A percentile compares a stretch with the other conserved stretches of the same genome.
Evolutionary conservation across 2,797 vertebrate genomes (phyloP).

Genomic region (Gallinago stenura): DNA sequence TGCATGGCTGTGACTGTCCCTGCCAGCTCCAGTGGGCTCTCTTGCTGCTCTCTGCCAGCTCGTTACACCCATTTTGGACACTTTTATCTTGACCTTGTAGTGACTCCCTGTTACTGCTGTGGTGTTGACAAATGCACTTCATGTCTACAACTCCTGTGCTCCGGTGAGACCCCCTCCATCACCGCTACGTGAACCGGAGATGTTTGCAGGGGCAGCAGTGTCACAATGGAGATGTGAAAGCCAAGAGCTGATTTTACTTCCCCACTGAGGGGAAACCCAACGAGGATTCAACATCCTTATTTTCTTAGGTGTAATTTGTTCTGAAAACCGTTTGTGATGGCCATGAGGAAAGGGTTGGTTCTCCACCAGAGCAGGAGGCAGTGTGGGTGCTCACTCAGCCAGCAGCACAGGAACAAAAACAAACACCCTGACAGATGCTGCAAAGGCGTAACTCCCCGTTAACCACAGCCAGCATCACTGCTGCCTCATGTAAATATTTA

Average conservation of each 20-base stretch:
- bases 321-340: background rate
- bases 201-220: background rate
- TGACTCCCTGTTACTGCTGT: background rate
- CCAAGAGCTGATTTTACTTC: background rate
- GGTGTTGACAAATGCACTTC: background rate
- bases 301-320: background rate
- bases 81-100: background rate
- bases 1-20: fast-evolving
- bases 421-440: background rate
- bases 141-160: background rate
- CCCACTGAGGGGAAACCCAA: background rate
- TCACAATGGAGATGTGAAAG: fast-evolving
- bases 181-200: fast-evolving
- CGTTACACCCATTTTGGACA: background rate
- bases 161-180: background rate
- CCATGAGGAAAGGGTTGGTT: background rate
- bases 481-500: background rate
- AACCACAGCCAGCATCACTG: background rate
- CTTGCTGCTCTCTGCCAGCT: background rate
- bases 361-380: fast-evolving
- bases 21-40: background rate
- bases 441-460: fast-evolving
- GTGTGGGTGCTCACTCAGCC: fast-evolving
- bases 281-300: background rate
- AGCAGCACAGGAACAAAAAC: background rate